Percentiles rank a stretch among this genome's conserved stretches.
phyloP scores from a whole-genome alignment of 2,113 vertebrate genomes.

The Tinamus guttatus region DNA sequence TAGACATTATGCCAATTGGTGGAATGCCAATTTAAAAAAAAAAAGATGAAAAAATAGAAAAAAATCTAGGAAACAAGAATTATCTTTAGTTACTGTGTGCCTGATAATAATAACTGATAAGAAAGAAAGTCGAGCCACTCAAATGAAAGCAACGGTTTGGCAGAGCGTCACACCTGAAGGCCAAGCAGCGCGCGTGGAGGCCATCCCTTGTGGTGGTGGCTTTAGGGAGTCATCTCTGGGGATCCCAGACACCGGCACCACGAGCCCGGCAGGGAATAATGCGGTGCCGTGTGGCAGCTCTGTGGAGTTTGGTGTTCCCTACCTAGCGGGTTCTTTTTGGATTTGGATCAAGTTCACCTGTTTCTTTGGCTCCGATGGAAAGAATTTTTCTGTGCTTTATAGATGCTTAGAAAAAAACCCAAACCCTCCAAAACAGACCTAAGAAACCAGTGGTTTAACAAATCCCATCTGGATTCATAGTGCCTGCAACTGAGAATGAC shows the following conservation, averaged over 20 bases:
- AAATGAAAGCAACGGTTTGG: not conserved
- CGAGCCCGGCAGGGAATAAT: slow-evolving; percentile 32
- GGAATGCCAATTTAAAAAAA: not conserved
- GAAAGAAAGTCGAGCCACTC: not conserved
- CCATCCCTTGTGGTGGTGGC: too few species aligned
- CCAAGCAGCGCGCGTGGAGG: not conserved
- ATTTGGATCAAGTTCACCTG: slow-evolving; percentile 32
- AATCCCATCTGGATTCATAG: slow-evolving; percentile 54
- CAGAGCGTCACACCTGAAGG: not conserved
- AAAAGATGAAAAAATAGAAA: not conserved
- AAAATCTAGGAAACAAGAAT: not conserved
- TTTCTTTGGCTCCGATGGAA: not conserved
- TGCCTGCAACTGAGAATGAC: not conserved
- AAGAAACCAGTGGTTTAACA: slow-evolving; percentile 21
- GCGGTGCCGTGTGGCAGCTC: not conserved
- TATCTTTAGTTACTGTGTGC: not conserved
- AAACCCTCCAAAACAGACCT: not conserved
- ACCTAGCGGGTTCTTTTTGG: not conserved
- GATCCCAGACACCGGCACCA: not conserved
- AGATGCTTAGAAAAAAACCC: not conserved
- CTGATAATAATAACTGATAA: not conserved
- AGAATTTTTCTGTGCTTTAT: slow-evolving; percentile 4
- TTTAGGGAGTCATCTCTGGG: not conserved
- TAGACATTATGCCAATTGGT: not conserved
- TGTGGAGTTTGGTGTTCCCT: not conserved